phyloP scores from a whole-genome alignment of 35 echinoderm and acorn worm genomes.

The Apostichopus californicus region DNA sequence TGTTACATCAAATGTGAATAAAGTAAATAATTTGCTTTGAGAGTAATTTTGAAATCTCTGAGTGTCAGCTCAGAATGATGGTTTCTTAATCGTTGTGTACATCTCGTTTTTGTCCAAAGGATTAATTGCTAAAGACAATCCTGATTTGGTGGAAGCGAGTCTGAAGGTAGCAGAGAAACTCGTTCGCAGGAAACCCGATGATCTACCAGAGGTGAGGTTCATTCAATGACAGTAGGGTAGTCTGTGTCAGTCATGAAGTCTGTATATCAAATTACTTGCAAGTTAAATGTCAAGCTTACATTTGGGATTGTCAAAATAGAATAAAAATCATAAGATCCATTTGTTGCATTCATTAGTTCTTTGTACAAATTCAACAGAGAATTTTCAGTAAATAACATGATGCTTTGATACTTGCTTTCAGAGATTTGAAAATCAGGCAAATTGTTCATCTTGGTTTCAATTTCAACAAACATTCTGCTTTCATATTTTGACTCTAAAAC shows the following conservation, averaged over 20 bases:
- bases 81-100: background rate
- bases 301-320: no score
- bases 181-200: slow-evolving; percentile 77
- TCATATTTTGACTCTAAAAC: no score
- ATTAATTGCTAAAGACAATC: slow-evolving; percentile 80
- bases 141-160: slow-evolving; percentile 86
- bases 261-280: background rate
- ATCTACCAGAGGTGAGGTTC: slow-evolving; percentile 74
- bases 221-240: background rate
- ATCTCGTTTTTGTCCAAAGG: slow-evolving; percentile 41
- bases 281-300: no score
- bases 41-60: background rate
- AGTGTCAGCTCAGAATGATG: background rate
- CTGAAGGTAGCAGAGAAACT: slow-evolving; percentile 87
- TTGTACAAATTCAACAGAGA: background rate
- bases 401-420: no score
- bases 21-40: background rate
- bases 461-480: no score
- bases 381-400: no score
- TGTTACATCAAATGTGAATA: background rate
- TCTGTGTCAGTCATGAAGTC: background rate
- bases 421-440: no score
- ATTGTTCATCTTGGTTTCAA: no score
- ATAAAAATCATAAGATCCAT: no score
- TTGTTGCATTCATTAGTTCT: no score